Conservation (phyloP, 2,113 vertebrate genomes). For the Ageneiosus marmoratus region DNA sequence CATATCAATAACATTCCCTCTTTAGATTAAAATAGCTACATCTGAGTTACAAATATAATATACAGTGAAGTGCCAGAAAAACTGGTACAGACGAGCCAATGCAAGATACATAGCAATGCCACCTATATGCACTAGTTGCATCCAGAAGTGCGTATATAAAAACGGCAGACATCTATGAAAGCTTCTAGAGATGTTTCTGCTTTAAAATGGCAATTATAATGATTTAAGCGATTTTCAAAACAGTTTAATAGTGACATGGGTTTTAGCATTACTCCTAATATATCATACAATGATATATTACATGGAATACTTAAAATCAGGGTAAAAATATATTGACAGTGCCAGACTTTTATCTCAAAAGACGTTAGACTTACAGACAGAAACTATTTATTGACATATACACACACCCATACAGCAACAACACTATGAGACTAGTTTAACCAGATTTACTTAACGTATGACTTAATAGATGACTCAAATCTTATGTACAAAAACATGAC, state of each 20-base stretch:
- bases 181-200: too few species aligned
- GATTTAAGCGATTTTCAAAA: too few species aligned
- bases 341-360: not conserved
- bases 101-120: too few species aligned
- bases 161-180: too few species aligned
- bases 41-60: not conserved
- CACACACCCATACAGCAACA: not conserved
- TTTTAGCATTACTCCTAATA: not conserved
- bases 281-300: not conserved
- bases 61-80: too few species aligned
- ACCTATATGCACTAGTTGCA: too few species aligned
- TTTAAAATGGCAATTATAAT: too few species aligned
- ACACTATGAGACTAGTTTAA: conserved; percentile 39
- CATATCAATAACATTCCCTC: not conserved
- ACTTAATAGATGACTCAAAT: conserved; percentile 12
- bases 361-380: not conserved
- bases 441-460: conserved; percentile 24
- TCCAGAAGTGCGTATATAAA: too few species aligned
- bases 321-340: not conserved
- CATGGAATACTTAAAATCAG: not conserved
- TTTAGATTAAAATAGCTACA: not conserved
- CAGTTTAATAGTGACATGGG: too few species aligned
- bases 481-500: too few species aligned
- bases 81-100: too few species aligned
- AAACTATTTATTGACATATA: not conserved